A percentile compares a stretch with the other conserved stretches of the same genome.
These are phyloP conservation scores for Hippocampus kuda DNA, from an alignment of 2,797 vertebrate species.

Conservation along the genomic window DNA sequence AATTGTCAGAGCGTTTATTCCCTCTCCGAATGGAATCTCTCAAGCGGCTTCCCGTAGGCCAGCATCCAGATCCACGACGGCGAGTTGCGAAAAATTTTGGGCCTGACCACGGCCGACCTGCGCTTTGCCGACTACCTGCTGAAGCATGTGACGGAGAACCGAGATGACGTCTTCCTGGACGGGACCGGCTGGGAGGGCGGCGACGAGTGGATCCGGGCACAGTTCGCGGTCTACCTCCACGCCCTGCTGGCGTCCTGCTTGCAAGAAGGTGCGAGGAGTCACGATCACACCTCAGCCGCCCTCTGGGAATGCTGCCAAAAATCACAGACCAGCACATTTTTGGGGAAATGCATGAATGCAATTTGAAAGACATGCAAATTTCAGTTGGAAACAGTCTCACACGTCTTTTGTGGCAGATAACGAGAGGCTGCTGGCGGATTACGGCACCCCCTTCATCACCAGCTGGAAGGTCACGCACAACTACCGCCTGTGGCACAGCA, in stretches of 20 bases:
- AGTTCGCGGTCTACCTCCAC: slow-evolving; percentile 88
- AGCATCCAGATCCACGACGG: slow-evolving; percentile 83
- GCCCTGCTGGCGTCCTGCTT: slow-evolving; percentile 80
- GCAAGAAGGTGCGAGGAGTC: slow-evolving; percentile 69
- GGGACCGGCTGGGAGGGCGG: slow-evolving; percentile 98
- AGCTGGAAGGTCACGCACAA: slow-evolving; percentile 94
- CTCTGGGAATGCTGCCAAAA: not conserved
- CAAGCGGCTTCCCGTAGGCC: not conserved
- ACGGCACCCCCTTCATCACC: slow-evolving; percentile 74
- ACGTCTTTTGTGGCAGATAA: slow-evolving; percentile 65
- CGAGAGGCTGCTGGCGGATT: slow-evolving; percentile 85
- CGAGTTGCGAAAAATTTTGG: slow-evolving; percentile 80
- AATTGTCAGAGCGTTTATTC: too few relatives aligned
- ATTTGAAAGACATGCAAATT: not conserved
- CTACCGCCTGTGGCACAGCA: slow-evolving; percentile 90
- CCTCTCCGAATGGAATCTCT: not conserved
- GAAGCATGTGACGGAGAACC: slow-evolving; percentile 90
- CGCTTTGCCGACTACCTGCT: slow-evolving; percentile 90
- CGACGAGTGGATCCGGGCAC: slow-evolving; percentile 95
- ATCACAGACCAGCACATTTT: too few relatives aligned
- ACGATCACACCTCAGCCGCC: not conserved
- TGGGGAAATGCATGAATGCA: too few relatives aligned
- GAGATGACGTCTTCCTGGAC: slow-evolving; percentile 91
- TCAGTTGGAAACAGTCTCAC: too few relatives aligned
- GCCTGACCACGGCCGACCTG: slow-evolving; percentile 87